phyloP scores from a whole-genome alignment of 2,797 vertebrate species.

The Acanthiza pusilla region DNA sequence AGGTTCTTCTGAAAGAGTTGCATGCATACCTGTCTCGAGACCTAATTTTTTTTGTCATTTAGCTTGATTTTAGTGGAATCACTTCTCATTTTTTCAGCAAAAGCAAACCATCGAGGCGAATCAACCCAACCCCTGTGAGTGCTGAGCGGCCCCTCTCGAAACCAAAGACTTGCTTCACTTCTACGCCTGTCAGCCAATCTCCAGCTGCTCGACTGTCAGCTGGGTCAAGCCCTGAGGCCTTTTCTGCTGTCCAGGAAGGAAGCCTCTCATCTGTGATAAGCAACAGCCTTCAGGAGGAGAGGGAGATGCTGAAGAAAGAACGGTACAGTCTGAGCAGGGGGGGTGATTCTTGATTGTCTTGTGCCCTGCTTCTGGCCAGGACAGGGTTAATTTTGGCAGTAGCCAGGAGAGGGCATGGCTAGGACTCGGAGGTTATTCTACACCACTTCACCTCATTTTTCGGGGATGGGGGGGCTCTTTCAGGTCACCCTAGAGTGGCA shows the following conservation, averaged over 20 bases:
- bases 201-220: conserved; percentile 59
- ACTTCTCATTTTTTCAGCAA: conserved; percentile 69
- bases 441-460: not conserved
- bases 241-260: conserved; percentile 31
- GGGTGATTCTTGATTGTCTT: not conserved
- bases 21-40: not conserved
- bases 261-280: conserved; percentile 62
- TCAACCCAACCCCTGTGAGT: conserved; percentile 96
- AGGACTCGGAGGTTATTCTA: not conserved
- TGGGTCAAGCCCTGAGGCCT: conserved; percentile 62
- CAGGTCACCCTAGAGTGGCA: not conserved
- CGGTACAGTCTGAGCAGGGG: conserved; percentile 75
- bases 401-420: not conserved
- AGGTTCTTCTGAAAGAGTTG: not conserved
- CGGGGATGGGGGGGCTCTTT: not conserved
- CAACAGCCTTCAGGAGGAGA: conserved; percentile 88
- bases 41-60: not conserved
- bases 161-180: conserved; percentile 95
- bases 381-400: not conserved
- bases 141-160: conserved; percentile 89
- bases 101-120: conserved; percentile 90
- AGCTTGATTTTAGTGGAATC: not conserved
- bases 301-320: conserved; percentile 92
- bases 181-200: conserved; percentile 85
- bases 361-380: not conserved